Base-by-base conservation (phyloP, 2,113 vertebrate genomes). In the Malaclemys terrapin region DNA sequence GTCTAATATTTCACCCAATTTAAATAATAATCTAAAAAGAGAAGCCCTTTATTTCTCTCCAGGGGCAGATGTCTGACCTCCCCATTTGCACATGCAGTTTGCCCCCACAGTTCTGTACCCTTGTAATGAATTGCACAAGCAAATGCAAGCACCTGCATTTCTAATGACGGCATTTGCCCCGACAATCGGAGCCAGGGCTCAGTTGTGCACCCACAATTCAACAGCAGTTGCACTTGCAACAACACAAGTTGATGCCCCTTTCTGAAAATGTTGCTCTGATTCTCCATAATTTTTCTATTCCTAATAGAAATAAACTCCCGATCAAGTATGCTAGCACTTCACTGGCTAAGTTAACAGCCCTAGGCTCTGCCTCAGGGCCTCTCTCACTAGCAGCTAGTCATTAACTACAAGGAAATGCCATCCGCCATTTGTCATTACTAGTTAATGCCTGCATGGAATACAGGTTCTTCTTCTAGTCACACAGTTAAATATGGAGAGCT, bases 281-380 rank as follows among this genome's bases (percentile, higher is more conserved):
- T 92, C 89, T 91, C 86, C 72, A 27, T 25, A 79, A n/a, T 47
- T 29, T 59, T 1, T 17, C 47, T n/a, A 3, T 82, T 89, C 52
- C 52, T 84, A 59, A 62, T n/a, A 89, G 25, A 62, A 88, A 88
- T 52, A 88, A 92, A 87, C 80, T 88, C 5, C 22, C 80, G 89
- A 81, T 84, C 88, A 95, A 91, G 89, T 4, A 91, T 69, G 27
- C 89, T 38, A 82, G 75, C 81, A 53, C 84, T 92, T 95, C 88
- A 57, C 89, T 89, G 82, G 45, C 75, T 75, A 17, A 76, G 6
- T 3, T 83, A 93, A 59, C 53, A 80, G 88, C 89, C 82, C 53
- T 50, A 92, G 85, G 92, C 45, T 89, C 49, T 92, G 79, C 84
- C 85, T 92, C 65, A 50, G 81, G 83, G 85, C 75, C 81, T 88